A percentile compares a stretch with the other conserved stretches of the same genome.
Evolutionary conservation across 2,113 vertebrate genomes (phyloP).

Genomic region (Lamprologus callipterus): DNA sequence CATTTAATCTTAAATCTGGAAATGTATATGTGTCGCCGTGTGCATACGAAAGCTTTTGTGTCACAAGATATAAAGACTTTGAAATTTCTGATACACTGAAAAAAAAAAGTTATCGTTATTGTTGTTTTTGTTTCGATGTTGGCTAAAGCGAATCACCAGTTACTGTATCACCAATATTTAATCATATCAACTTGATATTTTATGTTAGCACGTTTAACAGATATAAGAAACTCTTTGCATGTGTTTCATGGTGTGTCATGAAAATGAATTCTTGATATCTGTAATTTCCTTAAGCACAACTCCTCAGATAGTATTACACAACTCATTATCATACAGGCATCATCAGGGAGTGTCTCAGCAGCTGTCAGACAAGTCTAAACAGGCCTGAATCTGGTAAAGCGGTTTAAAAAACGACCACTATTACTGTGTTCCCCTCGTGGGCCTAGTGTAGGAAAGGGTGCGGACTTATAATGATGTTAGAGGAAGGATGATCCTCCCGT

Average conservation of each 20-base stretch:
- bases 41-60: background rate
- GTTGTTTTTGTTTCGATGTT: background rate
- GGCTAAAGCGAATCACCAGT: background rate
- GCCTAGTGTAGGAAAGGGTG: constrained; percentile 19
- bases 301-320: background rate
- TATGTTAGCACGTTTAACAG: background rate
- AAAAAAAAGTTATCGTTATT: background rate
- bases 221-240: background rate
- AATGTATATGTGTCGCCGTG: rapidly evolving
- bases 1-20: background rate
- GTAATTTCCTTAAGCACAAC: background rate
- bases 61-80: background rate
- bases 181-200: background rate
- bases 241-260: background rate
- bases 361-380: background rate
- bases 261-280: background rate
- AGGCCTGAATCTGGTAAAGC: background rate
- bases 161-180: background rate
- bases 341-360: rapidly evolving
- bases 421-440: background rate
- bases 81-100: background rate
- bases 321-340: background rate
- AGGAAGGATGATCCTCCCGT: background rate
- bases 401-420: background rate
- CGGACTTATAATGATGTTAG: background rate